A percentile compares a stretch with the other conserved stretches of the same genome.
Evolutionary conservation across 2,797 vertebrate genomes (phyloP).

Genomic region (Acipenser oxyrinchus): DNA sequence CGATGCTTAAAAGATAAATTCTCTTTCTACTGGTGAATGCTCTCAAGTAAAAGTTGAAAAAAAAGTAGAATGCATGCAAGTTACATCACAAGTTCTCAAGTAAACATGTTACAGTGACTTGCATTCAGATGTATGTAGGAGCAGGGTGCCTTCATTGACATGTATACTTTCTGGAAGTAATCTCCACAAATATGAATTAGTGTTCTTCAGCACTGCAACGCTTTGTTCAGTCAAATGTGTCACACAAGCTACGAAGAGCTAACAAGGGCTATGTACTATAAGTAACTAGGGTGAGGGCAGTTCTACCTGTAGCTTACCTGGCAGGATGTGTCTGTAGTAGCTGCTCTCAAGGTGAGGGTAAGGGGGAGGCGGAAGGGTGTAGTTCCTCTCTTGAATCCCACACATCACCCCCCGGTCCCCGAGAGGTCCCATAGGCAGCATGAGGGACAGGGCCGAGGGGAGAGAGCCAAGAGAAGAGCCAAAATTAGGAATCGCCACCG

Average conservation of each 20-base stretch:
- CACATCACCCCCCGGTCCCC: conserved; percentile 96
- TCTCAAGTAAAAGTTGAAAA: too few relatives aligned
- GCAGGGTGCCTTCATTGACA: too few relatives aligned
- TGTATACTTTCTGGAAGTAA: too few relatives aligned
- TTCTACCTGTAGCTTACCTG: conserved; percentile 60
- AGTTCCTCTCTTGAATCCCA: conserved; percentile 91
- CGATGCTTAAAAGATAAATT: too few relatives aligned
- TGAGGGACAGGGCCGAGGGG: conserved; percentile 90
- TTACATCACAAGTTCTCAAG: too few relatives aligned
- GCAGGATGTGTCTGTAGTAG: conserved; percentile 95
- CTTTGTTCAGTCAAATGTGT: too few relatives aligned
- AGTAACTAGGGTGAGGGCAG: not conserved
- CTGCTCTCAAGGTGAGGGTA: conserved; percentile 97
- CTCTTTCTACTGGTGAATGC: too few relatives aligned
- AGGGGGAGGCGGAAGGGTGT: conserved; percentile 87
- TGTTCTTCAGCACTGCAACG: too few relatives aligned
- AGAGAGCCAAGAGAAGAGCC: conserved; percentile 87
- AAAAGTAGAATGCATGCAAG: too few relatives aligned
- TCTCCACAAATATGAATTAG: too few relatives aligned
- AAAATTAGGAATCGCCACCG: conserved; percentile 91
- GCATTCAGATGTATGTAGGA: too few relatives aligned
- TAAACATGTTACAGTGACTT: too few relatives aligned
- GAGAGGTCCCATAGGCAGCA: conserved; percentile 93
- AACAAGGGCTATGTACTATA: not conserved
- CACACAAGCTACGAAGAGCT: not conserved